These are phyloP conservation scores for Magallana gigas DNA, from an alignment of 1,140 invertebrate species.

Conservation along the genomic window DNA sequence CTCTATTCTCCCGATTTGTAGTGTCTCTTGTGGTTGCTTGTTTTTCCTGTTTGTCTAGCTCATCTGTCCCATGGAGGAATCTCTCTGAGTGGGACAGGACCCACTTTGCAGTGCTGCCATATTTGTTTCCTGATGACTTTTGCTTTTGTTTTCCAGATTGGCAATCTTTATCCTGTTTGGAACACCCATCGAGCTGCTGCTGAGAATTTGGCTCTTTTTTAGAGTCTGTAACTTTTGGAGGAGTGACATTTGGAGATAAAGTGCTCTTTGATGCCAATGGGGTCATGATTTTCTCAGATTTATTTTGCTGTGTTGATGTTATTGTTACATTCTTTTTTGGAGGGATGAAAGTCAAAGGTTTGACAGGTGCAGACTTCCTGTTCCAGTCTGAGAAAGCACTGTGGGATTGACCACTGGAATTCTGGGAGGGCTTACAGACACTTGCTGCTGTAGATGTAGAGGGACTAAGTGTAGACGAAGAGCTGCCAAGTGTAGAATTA, in stretches of 20 bases:
- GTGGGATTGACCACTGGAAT: background rate
- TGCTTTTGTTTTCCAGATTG: background rate
- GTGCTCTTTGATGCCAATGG: background rate
- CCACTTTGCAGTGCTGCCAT: background rate
- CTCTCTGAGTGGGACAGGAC: background rate
- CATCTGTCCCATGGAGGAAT: background rate
- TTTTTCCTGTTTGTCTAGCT: background rate
- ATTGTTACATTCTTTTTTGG: background rate
- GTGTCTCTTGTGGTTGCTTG: background rate
- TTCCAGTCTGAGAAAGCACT: constrained; percentile 30
- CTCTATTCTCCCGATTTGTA: background rate
- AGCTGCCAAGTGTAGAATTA: background rate
- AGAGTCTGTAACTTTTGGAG: background rate
- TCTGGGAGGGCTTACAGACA: background rate
- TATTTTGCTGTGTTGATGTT: background rate
- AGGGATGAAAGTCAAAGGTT: constrained; percentile 12
- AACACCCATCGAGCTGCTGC: background rate
- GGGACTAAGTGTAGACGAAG: background rate
- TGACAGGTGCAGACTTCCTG: background rate
- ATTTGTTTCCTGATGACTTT: background rate
- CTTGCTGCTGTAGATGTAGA: background rate
- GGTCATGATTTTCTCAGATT: background rate
- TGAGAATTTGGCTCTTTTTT: background rate
- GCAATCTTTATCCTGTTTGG: no score
- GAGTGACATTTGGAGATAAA: no score